Percentiles rank a stretch among this genome's conserved stretches.
Evolutionary conservation across 2,888 invertebrate genomes (phyloP).

Genomic region (Cylloceria caligata): DNA sequence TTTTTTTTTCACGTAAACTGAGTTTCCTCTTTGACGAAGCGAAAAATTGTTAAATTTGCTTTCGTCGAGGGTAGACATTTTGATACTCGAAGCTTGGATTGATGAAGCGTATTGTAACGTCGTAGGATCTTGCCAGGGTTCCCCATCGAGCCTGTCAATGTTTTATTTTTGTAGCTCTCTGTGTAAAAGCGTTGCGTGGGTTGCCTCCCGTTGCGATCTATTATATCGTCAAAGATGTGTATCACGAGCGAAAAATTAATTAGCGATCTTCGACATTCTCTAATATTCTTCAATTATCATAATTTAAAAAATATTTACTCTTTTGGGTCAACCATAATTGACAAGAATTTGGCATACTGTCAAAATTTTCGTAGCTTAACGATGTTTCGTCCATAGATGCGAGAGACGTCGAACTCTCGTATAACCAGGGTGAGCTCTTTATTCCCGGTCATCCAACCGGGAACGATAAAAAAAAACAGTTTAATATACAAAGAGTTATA

Average conservation of each 20-base stretch:
- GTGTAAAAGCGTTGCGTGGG: conserved; percentile 58
- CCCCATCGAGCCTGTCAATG: conserved; percentile 52
- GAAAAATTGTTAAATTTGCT: conserved; percentile 46
- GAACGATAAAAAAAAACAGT: conserved; percentile 33
- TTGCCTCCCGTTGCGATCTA: conserved; percentile 30
- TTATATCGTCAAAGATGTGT: conserved; percentile 54
- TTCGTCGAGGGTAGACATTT: conserved; percentile 34
- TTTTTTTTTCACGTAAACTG: too few species aligned
- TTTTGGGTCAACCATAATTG: conserved; percentile 54
- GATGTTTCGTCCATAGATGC: conserved; percentile 11
- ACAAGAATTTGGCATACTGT: conserved; percentile 39
- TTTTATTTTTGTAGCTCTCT: conserved; percentile 70
- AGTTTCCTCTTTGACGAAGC: too few species aligned
- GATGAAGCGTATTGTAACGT: conserved; percentile 44
- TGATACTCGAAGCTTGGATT: conserved; percentile 31
- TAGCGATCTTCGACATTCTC: conserved; percentile 51
- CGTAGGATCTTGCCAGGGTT: conserved; percentile 48
- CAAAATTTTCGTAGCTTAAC: conserved; percentile 37
- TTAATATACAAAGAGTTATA: conserved; percentile 48
- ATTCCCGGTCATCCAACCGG: conserved; percentile 47
- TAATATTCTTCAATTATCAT: conserved; percentile 31
- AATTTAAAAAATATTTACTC: neutral
- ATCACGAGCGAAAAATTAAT: conserved; percentile 66
- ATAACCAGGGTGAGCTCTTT: neutral
- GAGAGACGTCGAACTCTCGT: neutral